Conservation (phyloP, 2,113 vertebrate genomes). For the Heterochromis multidens region DNA sequence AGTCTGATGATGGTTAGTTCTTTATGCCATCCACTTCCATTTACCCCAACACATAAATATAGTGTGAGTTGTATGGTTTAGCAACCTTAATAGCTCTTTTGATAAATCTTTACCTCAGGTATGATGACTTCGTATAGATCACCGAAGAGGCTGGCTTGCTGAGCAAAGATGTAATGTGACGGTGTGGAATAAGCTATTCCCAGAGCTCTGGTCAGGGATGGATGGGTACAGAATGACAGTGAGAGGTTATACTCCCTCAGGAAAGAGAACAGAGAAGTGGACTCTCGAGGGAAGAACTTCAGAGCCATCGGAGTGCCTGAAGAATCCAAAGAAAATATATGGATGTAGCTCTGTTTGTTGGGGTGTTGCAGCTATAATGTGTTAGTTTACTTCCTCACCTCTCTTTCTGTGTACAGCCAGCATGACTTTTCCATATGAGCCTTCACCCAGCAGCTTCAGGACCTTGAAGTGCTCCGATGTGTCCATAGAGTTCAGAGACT, state of each 20-base stretch:
- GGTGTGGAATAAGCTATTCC: slow-evolving; percentile 80
- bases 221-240: slow-evolving; percentile 81
- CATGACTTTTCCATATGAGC: slow-evolving; percentile 84
- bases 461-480: slow-evolving; percentile 77
- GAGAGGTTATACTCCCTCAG: slow-evolving; percentile 85
- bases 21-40: not conserved
- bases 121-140: slow-evolving; percentile 84
- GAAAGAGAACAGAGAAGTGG: slow-evolving; percentile 75
- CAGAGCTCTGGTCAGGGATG: slow-evolving; percentile 78
- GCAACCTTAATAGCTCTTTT: rapidly evolving
- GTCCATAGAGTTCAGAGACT: slow-evolving; percentile 67
- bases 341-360: not conserved
- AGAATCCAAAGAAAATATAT: not conserved
- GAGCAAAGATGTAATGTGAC: slow-evolving; percentile 81
- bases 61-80: not conserved
- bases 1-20: too few relatives aligned
- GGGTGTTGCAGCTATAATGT: rapidly evolving
- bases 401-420: slow-evolving; percentile 78
- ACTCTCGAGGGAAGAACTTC: slow-evolving; percentile 80
- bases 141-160: slow-evolving; percentile 81
- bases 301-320: slow-evolving; percentile 80
- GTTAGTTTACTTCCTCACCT: slow-evolving; percentile 56
- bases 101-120: slow-evolving; percentile 43
- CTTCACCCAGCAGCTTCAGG: slow-evolving; percentile 81
- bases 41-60: not conserved